Conservation (phyloP, 1,140 invertebrate genomes). For the Temnothorax longispinosus region DNA sequence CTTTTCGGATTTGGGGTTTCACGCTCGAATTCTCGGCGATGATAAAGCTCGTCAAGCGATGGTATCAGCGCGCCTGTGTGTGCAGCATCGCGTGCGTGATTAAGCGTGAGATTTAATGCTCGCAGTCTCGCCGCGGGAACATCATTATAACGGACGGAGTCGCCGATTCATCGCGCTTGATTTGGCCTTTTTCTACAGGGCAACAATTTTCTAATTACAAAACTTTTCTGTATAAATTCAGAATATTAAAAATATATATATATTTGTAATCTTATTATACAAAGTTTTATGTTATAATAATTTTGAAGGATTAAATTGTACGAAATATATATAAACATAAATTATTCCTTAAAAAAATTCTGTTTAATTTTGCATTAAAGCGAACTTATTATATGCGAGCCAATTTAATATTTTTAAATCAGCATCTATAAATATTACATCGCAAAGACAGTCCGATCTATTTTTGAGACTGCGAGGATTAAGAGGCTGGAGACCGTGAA, state of each 20-base stretch:
- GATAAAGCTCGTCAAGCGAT: conserved; percentile 61
- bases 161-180: conserved; percentile 1
- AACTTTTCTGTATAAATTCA: too few relatives aligned
- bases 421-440: not conserved
- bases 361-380: not conserved
- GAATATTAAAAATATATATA: not conserved
- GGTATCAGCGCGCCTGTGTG: conserved; percentile 47
- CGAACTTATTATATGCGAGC: not conserved
- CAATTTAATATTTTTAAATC: conserved; percentile 29
- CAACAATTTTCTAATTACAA: not conserved
- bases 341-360: not conserved
- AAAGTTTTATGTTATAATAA: not conserved
- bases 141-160: conserved; percentile 1
- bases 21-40: conserved; percentile 63
- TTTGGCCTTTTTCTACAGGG: not conserved
- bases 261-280: not conserved
- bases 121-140: conserved; percentile 9
- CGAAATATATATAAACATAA: not conserved
- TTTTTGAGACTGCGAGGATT: conserved; percentile 50
- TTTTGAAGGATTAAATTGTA: not conserved
- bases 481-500: conserved; percentile 62
- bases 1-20: conserved; percentile 56
- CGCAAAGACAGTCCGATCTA: conserved; percentile 12
- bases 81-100: conserved; percentile 50
- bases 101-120: conserved; percentile 66